phyloP scores from a whole-genome alignment of 37 sponge, comb jelly and placozoan genomes.

The Theonella swinhoei region DNA sequence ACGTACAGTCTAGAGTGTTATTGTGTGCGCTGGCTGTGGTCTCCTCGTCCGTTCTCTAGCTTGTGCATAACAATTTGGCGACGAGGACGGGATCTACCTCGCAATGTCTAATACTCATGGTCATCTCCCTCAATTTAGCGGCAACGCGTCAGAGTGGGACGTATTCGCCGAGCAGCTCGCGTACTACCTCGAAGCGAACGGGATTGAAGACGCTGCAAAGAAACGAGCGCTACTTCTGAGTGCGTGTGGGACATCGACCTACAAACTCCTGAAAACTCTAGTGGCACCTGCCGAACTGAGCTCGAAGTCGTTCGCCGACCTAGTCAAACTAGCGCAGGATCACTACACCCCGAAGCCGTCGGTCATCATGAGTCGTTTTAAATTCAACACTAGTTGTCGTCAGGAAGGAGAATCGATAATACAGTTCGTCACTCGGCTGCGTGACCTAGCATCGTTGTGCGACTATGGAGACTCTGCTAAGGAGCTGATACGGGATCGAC shows the following conservation, averaged over 20 bases:
- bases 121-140: too few relatives aligned
- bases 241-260: constrained; percentile 18
- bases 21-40: too few relatives aligned
- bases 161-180: too few relatives aligned
- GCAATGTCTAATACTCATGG: too few relatives aligned
- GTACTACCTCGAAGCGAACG: too few relatives aligned
- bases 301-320: background rate
- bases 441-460: constrained; percentile 11
- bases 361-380: constrained; percentile 8
- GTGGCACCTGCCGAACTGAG: too few relatives aligned
- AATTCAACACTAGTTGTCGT: constrained; percentile 27
- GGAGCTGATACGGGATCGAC: too few relatives aligned
- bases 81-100: too few relatives aligned
- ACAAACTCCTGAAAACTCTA: constrained; percentile 3
- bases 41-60: too few relatives aligned
- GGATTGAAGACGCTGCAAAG: background rate
- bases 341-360: constrained; percentile 21
- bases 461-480: constrained; percentile 1
- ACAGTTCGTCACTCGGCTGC: constrained; percentile 6
- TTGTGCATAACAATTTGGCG: too few relatives aligned
- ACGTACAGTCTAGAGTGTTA: too few relatives aligned
- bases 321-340: background rate
- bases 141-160: too few relatives aligned
- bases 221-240: constrained; percentile 28
- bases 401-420: constrained; percentile 1